Evolutionary conservation across 53 echinoderm and acorn worm species (phyloP), one percentile per base, ranked within the genome.

Genomic region (Mesocentrotus franciscanus): DNA sequence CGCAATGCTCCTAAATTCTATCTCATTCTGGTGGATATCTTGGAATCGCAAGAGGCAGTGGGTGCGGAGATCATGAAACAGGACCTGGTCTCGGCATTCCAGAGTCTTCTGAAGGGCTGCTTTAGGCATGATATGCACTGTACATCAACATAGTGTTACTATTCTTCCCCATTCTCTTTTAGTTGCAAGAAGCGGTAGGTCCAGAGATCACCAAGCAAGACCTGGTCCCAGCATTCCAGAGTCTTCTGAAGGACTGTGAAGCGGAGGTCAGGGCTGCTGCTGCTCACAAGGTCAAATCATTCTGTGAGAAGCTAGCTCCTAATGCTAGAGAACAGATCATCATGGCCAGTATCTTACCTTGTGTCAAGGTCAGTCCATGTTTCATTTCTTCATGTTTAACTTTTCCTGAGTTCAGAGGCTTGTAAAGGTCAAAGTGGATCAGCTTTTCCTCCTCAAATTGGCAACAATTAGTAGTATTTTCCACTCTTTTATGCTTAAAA

Each of bases 191-290:
- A 59, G 98, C 99, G 26, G 99, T 99, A 56, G 99, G 99, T 14
- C 97, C 97, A 70, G 98, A 96, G 39, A 95, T 99, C 61, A 97
- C 99, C 92, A 98, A 97, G 59, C 91, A 95, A n/a, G 97, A 98
- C 95, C 90, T 98, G 91, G 98, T 98, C 11, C 93, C 95, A 39
- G 96, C 98, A 4, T 98, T 97, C 96, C 97, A 98, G 95, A 96
- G 96, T 81, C 95, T 98, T 29, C 78, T 98, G 26, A 98, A 98
- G 85, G 98, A 98, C 89, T 97, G 98, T 64, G 98, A 98, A 83
- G 98, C 98, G 24, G 98, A 98, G 95, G 98, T 98, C 61, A 95
- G 98, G 36, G 98, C 98, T 58, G 98, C 97, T 49, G 97, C 97
- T 91, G 97, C 98, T 42, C 98, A 98, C 91, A 97, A 97, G 95